Evolutionary conservation across 2,888 invertebrate genomes (phyloP), one percentile per base, ranked within the genome.

Genomic region (Mongoloraphidia duomilia): DNA sequence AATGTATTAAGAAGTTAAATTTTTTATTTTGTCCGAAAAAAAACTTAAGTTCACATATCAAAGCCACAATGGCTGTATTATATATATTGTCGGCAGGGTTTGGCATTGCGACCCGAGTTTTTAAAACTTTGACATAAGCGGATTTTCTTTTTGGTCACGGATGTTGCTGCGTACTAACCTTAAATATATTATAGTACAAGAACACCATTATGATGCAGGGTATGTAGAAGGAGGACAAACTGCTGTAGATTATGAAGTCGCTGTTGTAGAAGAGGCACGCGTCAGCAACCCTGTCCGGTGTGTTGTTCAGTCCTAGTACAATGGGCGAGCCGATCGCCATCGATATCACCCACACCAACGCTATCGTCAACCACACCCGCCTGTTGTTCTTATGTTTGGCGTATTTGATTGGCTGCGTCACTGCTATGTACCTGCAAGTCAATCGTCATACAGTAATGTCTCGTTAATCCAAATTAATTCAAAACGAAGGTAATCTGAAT

Each of bases 181-280:
- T 87, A 75, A 98, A 97, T 71, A 98, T 97, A 72, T 82, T 88
- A 74, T 90, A 94, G 71, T 97, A 97, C 51, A 97, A 82, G 68
- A 90, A 90, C 69, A 97, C 89, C 95, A 98, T 97, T 65, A 96
- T 90, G 65, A 95, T 84, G 67, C 96, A 91, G 37, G 98, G 98
- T 62, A 98, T 94, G 72, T 95, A 98, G 79, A 98, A 98, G 61
- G 97, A 97, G 57, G 92, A 91, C 58, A 98, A 77, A 48, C 97
- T 97, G 11, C 96, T 97, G 72, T 92, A 95, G 63, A 98, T 88
- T 65, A 97, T 90, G 70, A 97, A 98, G 72, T 95, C 91, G 57
- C 93, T 87, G 71, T 95, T 97, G 73, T 95, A 95, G 77, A 98
- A 96, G 59, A 90, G 80, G 72, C 98, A 98, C 61, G 84, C 80